phyloP scores from a whole-genome alignment of 2,797 vertebrate species.

The Pelodytes ibericus region DNA sequence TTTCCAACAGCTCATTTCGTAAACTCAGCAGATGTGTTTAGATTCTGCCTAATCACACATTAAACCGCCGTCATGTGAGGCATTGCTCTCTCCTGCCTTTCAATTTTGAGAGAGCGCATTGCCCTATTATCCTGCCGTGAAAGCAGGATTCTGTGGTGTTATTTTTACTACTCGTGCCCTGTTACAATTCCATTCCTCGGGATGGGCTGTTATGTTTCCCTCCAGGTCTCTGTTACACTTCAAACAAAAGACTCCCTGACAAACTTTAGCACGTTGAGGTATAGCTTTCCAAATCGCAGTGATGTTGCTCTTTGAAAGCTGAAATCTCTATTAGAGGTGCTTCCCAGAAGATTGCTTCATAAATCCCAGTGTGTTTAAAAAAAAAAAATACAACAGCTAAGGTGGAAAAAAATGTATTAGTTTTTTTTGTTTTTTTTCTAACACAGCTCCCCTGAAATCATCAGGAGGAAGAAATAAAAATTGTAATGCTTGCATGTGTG shows the following conservation, averaged over 20 bases:
- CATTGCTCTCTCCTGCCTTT: too few relatives aligned
- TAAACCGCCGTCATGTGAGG: too few relatives aligned
- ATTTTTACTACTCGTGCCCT: too few relatives aligned
- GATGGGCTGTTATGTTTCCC: neutral
- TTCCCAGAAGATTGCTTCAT: constrained; percentile 10
- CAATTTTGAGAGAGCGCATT: too few relatives aligned
- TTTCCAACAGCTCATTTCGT: too few relatives aligned
- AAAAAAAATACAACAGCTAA: neutral
- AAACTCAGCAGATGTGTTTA: too few relatives aligned
- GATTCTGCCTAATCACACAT: too few relatives aligned
- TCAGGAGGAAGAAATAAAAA: constrained; percentile 15
- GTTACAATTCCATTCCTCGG: too few relatives aligned
- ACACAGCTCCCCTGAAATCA: constrained; percentile 62
- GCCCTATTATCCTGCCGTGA: too few relatives aligned
- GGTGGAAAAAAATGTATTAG: constrained; percentile 45
- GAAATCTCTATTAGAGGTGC: constrained; percentile 12
- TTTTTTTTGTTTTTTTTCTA: constrained; percentile 52
- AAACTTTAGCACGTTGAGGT: neutral
- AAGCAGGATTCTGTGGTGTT: too few relatives aligned
- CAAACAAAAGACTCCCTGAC: constrained; percentile 1
- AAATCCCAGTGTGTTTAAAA: neutral
- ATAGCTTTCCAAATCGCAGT: neutral
- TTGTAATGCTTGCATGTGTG: constrained; percentile 29
- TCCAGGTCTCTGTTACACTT: neutral
- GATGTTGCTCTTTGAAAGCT: neutral